Base-by-base conservation (phyloP, 64 coral and sea anemone species). In the Stichodactyla mertensii region DNA sequence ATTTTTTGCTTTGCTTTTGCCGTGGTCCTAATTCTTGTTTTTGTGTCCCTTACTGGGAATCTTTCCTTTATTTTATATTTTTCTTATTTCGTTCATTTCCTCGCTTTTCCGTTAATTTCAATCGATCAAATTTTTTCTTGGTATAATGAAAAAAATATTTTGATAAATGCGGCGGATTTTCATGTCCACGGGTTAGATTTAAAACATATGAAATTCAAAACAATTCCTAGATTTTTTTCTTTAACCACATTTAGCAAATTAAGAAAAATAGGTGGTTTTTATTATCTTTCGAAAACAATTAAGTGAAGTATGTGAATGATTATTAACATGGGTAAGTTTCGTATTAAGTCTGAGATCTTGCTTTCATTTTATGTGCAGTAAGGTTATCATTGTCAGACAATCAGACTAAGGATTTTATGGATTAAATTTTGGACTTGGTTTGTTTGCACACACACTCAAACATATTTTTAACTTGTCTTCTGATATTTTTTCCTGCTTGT, bases 221-320 rank as follows among this genome's bases (percentile, higher is more conserved):
- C 8, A 9, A n/a, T 74, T 74, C 3, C 2, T 31, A 11, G 1
- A 7, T 74, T 7, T n/a, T 69, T 69, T 69, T 23, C 4, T 69
- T 69, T 69, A 69, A 69, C 20, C 19, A 31, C 10, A 28, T 74
- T 74, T 74, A 27, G 69, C 9, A 74, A 74, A 74, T 74, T 74
- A 74, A 74, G 26, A 3, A 31, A 74, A 74, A 31, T 11, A n/a
- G n/a, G 11, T 74, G 69, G 69, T 12, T 74, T 74, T 31, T 31
- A 74, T 74, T 27, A 74, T 74, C 69, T 74, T 74, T 74, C 24
- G 23, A 74, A 74, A 74, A 74, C 69, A 74, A 74, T 74, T 74
- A 28, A 71, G 22, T 31, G 24, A 71, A 71, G 69, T 10, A 71
- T 71, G 69, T 5, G 69, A 71, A 71, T 71, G 9, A 28, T 31